Base-by-base conservation (phyloP, 2,113 vertebrate genomes). In the Xyliphius kryptos region DNA sequence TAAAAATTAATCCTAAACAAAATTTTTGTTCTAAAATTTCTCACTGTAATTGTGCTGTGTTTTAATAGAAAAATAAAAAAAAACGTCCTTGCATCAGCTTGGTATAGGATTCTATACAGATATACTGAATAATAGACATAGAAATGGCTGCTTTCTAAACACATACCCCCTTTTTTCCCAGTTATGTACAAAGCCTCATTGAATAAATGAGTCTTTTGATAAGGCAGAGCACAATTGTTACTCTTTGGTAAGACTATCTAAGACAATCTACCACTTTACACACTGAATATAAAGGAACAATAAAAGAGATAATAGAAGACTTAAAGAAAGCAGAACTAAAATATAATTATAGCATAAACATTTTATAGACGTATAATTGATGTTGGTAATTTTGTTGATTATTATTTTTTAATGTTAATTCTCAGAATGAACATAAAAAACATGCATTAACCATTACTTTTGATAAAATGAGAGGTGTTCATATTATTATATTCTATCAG, bases 181-280 rank as follows among this genome's bases (percentile, higher is more conserved):
- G 19, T 16, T 43, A 9, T 36, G 6, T 9, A 66, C 65, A 62
- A 66, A 59, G 37, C 69, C 59, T 57, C 22, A 48, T 36, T 20
- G 14, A 67, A 57, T 67, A 44, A 38, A 41, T 72, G 61, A 63
- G 65, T 54, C 54, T 57, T 50, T 63, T 52, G 32, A 10, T 48
- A 59, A 41, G 51, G 8, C 3, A 53, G 32, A 63, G 54, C 32
- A 3, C 16, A 47, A 49, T 63, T 67, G 41, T 66, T 67, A 32
- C 56, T 56, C 5, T 41, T 57, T 57, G 38, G 7, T 55, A 48
- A 44, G 12, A 22, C 50, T n/a, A n/a, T n/a, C n/a, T n/a, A n/a
- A n/a, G n/a, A n/a, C 2, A 63, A 17, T 26, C 56, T 57, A 20
- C 32, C n/a, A 36, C 46, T 53, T 53, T 44, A 58, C n/a, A 48